A percentile compares a stretch with the other conserved stretches of the same genome.
Evolutionary conservation across 2,113 vertebrate genomes (phyloP).

Genomic region (Tursiops truncatus): DNA sequence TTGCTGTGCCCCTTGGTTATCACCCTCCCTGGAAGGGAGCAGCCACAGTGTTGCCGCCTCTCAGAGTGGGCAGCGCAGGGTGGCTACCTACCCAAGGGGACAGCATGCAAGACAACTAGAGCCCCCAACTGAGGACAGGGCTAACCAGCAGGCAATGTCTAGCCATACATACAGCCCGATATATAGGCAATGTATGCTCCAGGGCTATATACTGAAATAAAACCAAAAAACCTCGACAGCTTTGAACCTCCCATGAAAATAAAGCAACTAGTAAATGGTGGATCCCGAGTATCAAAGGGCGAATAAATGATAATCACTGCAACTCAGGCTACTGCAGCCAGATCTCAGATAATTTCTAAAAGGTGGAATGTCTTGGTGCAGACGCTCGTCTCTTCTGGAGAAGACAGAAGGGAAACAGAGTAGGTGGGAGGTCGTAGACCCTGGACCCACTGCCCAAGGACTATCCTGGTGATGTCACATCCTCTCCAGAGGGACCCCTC

Average conservation of each 20-base stretch:
- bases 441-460: not conserved
- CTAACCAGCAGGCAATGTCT: rapidly evolving
- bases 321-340: not conserved
- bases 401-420: not conserved
- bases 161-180: not conserved
- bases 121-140: not conserved
- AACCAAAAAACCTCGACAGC: not conserved
- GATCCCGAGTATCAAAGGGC: rapidly evolving
- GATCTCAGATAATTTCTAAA: not conserved
- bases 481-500: not conserved
- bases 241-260: not conserved
- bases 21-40: not conserved
- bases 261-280: not conserved
- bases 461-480: not conserved
- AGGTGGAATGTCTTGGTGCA: not conserved
- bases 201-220: not conserved
- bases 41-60: not conserved
- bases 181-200: rapidly evolving
- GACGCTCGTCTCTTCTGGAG: not conserved
- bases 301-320: not conserved
- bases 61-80: not conserved
- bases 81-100: not conserved
- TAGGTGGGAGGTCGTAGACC: not conserved
- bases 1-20: not conserved
- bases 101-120: rapidly evolving